These are phyloP conservation scores for Antrozous pallidus DNA, from an alignment of 2,797 vertebrate genomes.

Conservation along the genomic window DNA sequence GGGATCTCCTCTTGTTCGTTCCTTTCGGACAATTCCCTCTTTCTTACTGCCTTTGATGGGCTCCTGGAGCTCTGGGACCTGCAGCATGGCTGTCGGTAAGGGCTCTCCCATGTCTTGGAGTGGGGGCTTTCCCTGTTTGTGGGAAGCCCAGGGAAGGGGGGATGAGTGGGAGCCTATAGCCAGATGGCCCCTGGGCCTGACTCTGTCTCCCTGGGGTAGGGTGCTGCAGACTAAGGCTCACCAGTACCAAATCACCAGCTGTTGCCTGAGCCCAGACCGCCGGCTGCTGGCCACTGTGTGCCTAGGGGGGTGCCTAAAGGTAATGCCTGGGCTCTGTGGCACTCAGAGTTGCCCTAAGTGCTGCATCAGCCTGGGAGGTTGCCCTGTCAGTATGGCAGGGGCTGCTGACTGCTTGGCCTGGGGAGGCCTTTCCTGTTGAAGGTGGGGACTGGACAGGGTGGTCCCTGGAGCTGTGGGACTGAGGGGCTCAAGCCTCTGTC, in stretches of 20 bases:
- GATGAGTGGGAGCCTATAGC: not conserved
- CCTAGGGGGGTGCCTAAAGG: constrained; percentile 88
- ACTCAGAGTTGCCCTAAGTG: not conserved
- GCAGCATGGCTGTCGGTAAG: constrained; percentile 86
- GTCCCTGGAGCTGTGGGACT: not conserved
- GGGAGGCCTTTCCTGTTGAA: not conserved
- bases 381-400: not conserved
- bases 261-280: constrained; percentile 84
- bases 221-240: constrained; percentile 85
- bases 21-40: constrained; percentile 82
- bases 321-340: constrained; percentile 57
- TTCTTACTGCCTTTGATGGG: constrained; percentile 87
- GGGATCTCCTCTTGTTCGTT: constrained; percentile 88
- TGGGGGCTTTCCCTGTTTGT: not conserved
- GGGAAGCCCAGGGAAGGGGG: not conserved
- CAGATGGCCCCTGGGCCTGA: not conserved
- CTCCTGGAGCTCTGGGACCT: constrained; percentile 89
- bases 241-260: constrained; percentile 86
- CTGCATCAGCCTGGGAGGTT: not conserved
- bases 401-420: not conserved
- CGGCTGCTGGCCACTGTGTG: constrained; percentile 88
- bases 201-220: constrained; percentile 75
- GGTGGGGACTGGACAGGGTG: not conserved
- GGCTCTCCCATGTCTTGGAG: rapidly evolving
- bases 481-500: not conserved